Evolutionary conservation across 2,113 vertebrate genomes (phyloP), one percentile per base, ranked within the genome.

Genomic region (Burhinus oedicnemus): DNA sequence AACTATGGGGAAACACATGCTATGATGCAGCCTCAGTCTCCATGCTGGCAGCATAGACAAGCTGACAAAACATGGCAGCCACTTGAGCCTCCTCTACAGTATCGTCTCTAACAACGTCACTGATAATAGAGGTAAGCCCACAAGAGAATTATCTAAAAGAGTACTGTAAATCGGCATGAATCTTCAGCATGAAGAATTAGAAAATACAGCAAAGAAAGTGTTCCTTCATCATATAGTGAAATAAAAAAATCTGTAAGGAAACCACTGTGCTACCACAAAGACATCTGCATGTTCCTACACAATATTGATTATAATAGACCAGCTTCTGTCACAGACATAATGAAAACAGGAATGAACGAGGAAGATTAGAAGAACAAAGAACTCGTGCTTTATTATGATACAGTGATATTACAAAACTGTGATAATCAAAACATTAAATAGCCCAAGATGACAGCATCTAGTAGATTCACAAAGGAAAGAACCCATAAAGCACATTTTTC

Each of bases 401-500:
- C 12, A 89, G 29, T 34, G n/a, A 47, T 86, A 38, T 38, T 44
- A 60, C 17, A 86, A 66, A 71, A 29, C 5, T 49, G 15, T 0
- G 1, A 10, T 44, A 68, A 64, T 15, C 3, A 1, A 76, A 94
- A 76, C 12, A 52, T n/a, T 57, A 65, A 76, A 71, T 36, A 61
- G 22, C 18, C 54, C 22, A 89, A 75, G 47, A 81, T 29, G 6
- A 70, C 29, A 64, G 8, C 4, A 27, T 44, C 49, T 38, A 64
- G 11, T 42, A 54, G 10, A 42, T 29, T 79, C 22, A 75, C 15
- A 87, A 74, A 12, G 10, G 2, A 5, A 57, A 76, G 29, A 22
- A 1, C 5, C 4, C 27, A 15, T 12, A 21, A 84, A 52, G 5
- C 5, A 23, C 0, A 0, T 64, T 87, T 79, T 52, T 60, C 26